Evolutionary conservation across 2,888 invertebrate species (phyloP), one percentile per base, ranked within the genome.

Genomic region (Microctonus hyperodae): DNA sequence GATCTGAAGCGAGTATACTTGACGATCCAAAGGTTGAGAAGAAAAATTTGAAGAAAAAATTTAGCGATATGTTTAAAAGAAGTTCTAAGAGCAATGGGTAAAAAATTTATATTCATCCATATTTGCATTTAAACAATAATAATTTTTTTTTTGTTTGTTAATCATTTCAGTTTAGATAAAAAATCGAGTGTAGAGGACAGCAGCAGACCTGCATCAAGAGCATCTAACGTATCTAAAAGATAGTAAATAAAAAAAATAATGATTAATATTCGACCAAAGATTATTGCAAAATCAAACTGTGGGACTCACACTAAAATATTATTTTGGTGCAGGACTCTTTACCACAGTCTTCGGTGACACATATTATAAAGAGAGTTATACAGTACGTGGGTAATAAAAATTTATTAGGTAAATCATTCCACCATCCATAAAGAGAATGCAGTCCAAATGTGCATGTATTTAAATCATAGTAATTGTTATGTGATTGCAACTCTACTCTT

Each of bases 331-430:
- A 0, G 92, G 92, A 1, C 92, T 92, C 84, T 91, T 92, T 48
- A 93, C n/a, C 87, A 35, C 22, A 10, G 22, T 22, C 22, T 20
- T 9, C 9, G 22, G 50, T 3, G n/a, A 11, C 2, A 37, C 25
- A 88, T 90, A 78, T 94, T 94, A 78, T 90, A 94, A 81, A 94
- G 93, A 65, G 92, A 92, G 1, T 94, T 94, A 77, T 94, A n/a
- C n/a, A 94, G 79, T 94, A 94, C 0, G n/a, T n/a, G n/a, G 94
- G 93, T 75, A 94, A 94, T 80, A 91, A 94, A 85, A 89, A 94
- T 4, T 93, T 94, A 13, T 91, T 91, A 0, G 79, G 75, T 78
- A 44, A 44, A 84, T 92, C 65, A 92, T 90, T 5, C 90, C 90
- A 4, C 87, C 81, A 72, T 88, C 88, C 0, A 92, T 87, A 62